A percentile compares a stretch with the other conserved stretches of the same genome.
These are phyloP conservation scores for Physeter macrocephalus DNA, from an alignment of 2,113 vertebrate genomes.

Conservation along the genomic window DNA sequence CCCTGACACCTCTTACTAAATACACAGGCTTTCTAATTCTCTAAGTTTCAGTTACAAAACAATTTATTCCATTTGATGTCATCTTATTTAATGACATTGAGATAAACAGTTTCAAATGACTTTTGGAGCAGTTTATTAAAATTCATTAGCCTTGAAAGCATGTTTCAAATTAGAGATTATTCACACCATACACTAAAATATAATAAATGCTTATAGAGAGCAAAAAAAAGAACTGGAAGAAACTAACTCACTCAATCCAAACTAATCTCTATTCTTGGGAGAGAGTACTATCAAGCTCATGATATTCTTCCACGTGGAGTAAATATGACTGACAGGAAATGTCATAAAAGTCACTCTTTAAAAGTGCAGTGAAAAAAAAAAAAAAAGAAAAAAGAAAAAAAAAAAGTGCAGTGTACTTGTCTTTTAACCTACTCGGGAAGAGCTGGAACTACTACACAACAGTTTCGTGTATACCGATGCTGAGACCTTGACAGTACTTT, in stretches of 20 bases:
- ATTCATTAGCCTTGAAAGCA: neutral
- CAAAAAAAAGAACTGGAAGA: neutral
- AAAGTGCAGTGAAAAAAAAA: neutral
- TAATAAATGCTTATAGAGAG: neutral
- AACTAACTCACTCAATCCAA: neutral
- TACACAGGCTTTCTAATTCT: neutral
- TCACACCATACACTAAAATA: neutral
- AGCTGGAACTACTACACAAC: neutral
- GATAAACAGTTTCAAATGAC: neutral
- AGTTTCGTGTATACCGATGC: neutral
- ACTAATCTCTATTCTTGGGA: neutral
- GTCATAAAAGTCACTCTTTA: neutral
- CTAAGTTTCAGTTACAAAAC: neutral
- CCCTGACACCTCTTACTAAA: neutral
- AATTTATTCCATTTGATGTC: neutral
- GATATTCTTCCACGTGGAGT: neutral
- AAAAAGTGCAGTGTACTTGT: neutral
- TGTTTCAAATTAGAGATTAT: neutral
- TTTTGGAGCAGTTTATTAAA: neutral
- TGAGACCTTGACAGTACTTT: neutral
- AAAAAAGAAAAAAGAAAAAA: too few relatives aligned
- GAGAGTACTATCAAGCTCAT: neutral
- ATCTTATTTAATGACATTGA: neutral
- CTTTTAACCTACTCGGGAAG: neutral
- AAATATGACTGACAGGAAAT: neutral